A percentile compares a stretch with the other conserved stretches of the same genome.
These are phyloP conservation scores for Caenorhabditis sinica DNA, from an alignment of 2,888 invertebrate genomes.

Conservation along the genomic window DNA sequence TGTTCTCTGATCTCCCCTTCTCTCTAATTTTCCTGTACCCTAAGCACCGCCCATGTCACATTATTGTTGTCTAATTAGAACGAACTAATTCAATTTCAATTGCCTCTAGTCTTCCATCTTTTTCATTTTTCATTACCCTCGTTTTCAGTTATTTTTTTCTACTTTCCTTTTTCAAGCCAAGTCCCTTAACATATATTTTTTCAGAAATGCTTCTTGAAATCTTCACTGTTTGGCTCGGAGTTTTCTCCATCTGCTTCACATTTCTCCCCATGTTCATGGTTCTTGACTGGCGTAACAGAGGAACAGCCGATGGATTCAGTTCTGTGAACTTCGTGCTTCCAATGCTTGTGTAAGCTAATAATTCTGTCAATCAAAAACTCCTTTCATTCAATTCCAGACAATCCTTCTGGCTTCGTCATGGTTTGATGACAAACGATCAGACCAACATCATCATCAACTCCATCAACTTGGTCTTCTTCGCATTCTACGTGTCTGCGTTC, in stretches of 20 bases:
- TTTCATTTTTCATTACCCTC: neutral
- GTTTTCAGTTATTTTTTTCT: neutral
- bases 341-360: slow-evolving; percentile 76
- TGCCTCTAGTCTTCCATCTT: slow-evolving; percentile 6
- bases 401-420: slow-evolving; percentile 81
- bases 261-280: slow-evolving; percentile 79
- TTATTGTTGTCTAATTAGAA: slow-evolving; percentile 38
- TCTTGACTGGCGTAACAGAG: slow-evolving; percentile 78
- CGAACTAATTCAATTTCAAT: slow-evolving; percentile 31
- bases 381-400: slow-evolving; percentile 72
- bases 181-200: neutral
- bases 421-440: slow-evolving; percentile 78
- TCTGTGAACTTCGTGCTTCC: slow-evolving; percentile 83
- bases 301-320: slow-evolving; percentile 83
- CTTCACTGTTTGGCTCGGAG: slow-evolving; percentile 80
- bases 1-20: neutral
- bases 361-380: neutral
- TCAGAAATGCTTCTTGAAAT: slow-evolving; percentile 65
- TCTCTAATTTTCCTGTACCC: slow-evolving; percentile 11
- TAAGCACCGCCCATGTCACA: slow-evolving; percentile 29
- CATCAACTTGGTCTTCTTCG: slow-evolving; percentile 77
- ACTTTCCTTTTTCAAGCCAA: neutral
- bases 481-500: slow-evolving; percentile 78
- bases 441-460: slow-evolving; percentile 80
- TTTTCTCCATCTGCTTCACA: slow-evolving; percentile 81